Conservation (phyloP, 1,140 invertebrate species). For the Carposina sasakii region DNA sequence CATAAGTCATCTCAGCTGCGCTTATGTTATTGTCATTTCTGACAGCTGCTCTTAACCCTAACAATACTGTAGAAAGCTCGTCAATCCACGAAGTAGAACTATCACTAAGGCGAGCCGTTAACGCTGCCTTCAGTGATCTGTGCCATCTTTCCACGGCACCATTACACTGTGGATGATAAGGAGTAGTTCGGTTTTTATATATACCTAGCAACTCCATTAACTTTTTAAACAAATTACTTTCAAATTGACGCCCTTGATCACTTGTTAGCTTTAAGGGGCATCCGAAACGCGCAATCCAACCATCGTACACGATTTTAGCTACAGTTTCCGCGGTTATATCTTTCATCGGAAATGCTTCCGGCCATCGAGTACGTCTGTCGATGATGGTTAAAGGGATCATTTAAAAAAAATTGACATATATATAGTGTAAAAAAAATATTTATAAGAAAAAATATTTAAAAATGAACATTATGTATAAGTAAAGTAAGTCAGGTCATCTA, state of each 20-base stretch:
- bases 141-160: slow-evolving; percentile 45
- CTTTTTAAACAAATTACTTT: slow-evolving; percentile 27
- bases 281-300: slow-evolving; percentile 52
- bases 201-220: slow-evolving; percentile 21
- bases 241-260: slow-evolving; percentile 39
- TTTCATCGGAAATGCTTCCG: slow-evolving; percentile 27
- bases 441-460: too few relatives aligned
- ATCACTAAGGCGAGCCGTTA: slow-evolving; percentile 21
- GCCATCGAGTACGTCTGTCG: slow-evolving; percentile 38
- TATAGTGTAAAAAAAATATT: too few relatives aligned
- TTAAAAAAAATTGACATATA: too few relatives aligned
- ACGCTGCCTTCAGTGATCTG: slow-evolving; percentile 41
- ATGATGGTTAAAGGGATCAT: slow-evolving; percentile 35
- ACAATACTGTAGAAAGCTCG: slow-evolving; percentile 29
- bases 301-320: slow-evolving; percentile 32
- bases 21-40: slow-evolving; percentile 17
- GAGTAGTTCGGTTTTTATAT: slow-evolving; percentile 18
- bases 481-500: too few relatives aligned
- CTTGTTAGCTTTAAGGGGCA: slow-evolving; percentile 31
- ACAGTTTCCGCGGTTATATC: slow-evolving; percentile 47
- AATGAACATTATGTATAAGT: too few relatives aligned
- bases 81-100: slow-evolving; percentile 18
- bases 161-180: slow-evolving; percentile 43
- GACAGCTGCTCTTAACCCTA: slow-evolving; percentile 21
- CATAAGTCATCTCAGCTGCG: slow-evolving; percentile 16